These are phyloP conservation scores for Terrapene triunguis DNA, from an alignment of 2,113 vertebrate species.

Conservation along the genomic window DNA sequence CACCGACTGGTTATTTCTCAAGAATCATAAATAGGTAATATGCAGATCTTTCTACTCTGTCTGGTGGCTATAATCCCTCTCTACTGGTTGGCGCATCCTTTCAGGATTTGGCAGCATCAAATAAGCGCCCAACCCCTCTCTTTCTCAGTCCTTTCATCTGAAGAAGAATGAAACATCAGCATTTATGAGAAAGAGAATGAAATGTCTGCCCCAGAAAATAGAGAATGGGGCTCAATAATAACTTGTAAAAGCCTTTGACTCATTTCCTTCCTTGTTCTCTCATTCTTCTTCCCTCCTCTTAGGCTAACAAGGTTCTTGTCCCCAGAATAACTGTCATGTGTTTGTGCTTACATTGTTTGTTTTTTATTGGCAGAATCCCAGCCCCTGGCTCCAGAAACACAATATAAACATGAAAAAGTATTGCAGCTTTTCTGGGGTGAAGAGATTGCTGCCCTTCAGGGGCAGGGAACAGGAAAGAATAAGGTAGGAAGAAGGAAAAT, in stretches of 20 bases:
- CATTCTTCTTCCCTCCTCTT: background rate
- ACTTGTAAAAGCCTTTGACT: background rate
- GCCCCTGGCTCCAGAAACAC: constrained; percentile 1
- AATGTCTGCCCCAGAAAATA: background rate
- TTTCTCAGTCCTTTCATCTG: background rate
- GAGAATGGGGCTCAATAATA: background rate
- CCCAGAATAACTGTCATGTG: constrained; percentile 20
- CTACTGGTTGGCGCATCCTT: background rate
- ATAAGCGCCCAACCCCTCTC: background rate
- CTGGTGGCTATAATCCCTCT: background rate
- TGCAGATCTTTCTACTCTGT: background rate
- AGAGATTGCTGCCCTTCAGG: constrained; percentile 3
- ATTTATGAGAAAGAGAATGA: background rate
- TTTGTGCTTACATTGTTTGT: constrained; percentile 33
- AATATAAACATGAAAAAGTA: constrained; percentile 34
- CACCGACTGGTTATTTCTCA: background rate
- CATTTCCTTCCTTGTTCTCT: background rate
- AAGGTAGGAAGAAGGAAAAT: background rate
- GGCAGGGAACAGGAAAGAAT: background rate
- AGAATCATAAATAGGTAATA: background rate
- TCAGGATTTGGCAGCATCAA: background rate
- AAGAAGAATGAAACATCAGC: background rate
- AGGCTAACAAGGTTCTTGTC: background rate
- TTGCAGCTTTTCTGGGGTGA: background rate
- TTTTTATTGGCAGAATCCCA: constrained; percentile 9